These are phyloP conservation scores for Hystrix cristata DNA, from an alignment of 2,113 vertebrate species.

Conservation along the genomic window DNA sequence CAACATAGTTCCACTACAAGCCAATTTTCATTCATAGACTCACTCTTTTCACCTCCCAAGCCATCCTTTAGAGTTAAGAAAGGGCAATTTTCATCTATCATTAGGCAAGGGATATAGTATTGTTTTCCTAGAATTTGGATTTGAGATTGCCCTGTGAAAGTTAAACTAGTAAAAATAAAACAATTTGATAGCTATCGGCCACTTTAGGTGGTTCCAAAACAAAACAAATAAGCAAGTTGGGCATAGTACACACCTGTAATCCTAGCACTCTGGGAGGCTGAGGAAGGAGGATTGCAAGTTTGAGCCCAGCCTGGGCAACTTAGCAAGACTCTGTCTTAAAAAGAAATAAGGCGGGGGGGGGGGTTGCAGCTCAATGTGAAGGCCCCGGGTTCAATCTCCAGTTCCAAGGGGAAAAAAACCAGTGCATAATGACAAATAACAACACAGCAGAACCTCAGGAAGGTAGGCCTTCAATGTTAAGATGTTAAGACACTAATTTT, in stretches of 20 bases:
- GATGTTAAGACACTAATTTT: not conserved
- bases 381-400: too few relatives aligned
- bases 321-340: too few relatives aligned
- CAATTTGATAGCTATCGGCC: not conserved
- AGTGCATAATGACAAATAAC: not conserved
- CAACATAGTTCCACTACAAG: not conserved
- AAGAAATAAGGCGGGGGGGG: too few relatives aligned
- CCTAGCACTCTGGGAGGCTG: too few relatives aligned
- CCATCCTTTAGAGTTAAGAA: not conserved
- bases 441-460: not conserved
- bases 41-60: not conserved
- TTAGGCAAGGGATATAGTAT: not conserved
- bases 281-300: too few relatives aligned
- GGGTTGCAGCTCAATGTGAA: too few relatives aligned
- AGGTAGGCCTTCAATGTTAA: not conserved
- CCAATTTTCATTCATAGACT: not conserved
- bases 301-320: too few relatives aligned
- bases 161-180: constrained; percentile 42
- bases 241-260: too few relatives aligned
- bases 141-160: not conserved
- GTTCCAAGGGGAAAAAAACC: too few relatives aligned
- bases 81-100: constrained; percentile 14
- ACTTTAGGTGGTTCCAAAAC: not conserved
- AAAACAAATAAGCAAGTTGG: not conserved
- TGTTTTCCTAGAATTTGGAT: constrained; percentile 28